Conservation (phyloP, 2,113 vertebrate genomes). For the Xiphias gladius region DNA sequence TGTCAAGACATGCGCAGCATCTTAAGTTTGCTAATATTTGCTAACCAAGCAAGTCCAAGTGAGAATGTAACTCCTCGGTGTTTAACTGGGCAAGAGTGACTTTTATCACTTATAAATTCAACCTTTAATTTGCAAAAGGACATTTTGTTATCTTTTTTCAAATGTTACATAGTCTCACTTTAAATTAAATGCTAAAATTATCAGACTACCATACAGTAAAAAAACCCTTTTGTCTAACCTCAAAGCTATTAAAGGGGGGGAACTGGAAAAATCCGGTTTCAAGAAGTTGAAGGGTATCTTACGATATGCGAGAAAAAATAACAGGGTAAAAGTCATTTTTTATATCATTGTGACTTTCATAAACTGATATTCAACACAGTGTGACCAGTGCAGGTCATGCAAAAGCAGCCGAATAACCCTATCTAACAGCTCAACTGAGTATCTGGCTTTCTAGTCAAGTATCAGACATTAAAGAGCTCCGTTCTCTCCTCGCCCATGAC, state of each 20-base stretch:
- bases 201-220: neutral
- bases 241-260: neutral
- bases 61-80: neutral
- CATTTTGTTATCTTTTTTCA: neutral
- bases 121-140: neutral
- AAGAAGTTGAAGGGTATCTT: neutral
- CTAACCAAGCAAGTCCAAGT: neutral
- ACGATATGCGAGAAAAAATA: neutral
- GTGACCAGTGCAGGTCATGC: slow-evolving; percentile 17
- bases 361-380: slow-evolving; percentile 12
- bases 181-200: neutral
- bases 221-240: neutral
- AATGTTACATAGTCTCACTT: neutral
- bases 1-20: neutral
- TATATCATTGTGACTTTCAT: slow-evolving; percentile 5
- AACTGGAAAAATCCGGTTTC: neutral
- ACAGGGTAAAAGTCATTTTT: neutral
- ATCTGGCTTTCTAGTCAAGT: slow-evolving; percentile 50
- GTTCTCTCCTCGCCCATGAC: slow-evolving; percentile 51
- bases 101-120: neutral
- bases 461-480: slow-evolving; percentile 49
- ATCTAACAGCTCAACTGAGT: slow-evolving; percentile 39
- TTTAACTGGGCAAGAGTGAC: too few species aligned
- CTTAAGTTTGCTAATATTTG: neutral
- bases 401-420: slow-evolving; percentile 31